phyloP scores from a whole-genome alignment of 2,113 vertebrate species.

The Engystomops pustulosus region DNA sequence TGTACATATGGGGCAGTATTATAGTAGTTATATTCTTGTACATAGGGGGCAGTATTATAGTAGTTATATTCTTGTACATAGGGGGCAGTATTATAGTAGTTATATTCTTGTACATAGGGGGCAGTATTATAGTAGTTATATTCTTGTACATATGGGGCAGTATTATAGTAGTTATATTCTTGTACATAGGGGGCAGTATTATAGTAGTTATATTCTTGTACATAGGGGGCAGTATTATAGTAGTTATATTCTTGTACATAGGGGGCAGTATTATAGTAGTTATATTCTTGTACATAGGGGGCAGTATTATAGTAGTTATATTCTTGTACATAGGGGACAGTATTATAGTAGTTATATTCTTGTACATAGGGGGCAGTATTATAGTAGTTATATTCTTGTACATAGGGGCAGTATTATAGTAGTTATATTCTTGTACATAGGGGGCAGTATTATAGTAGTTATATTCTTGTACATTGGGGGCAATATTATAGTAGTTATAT shows the following conservation, averaged over 20 bases:
- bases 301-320: too few relatives aligned
- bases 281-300: too few relatives aligned
- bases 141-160: neutral
- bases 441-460: too few relatives aligned
- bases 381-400: too few relatives aligned
- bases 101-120: neutral
- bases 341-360: too few relatives aligned
- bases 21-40: slow-evolving; percentile 6
- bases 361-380: too few relatives aligned
- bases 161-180: slow-evolving; percentile 1
- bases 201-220: slow-evolving; percentile 8
- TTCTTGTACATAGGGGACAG: too few relatives aligned
- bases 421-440: too few relatives aligned
- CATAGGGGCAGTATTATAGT: too few relatives aligned
- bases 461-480: too few relatives aligned
- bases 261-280: neutral
- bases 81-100: neutral
- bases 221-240: slow-evolving; percentile 7
- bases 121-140: slow-evolving; percentile 1
- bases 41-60: neutral
- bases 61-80: slow-evolving; percentile 5
- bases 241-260: neutral
- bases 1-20: slow-evolving; percentile 3
- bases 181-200: neutral
- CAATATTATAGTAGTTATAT: too few relatives aligned